Percentiles rank a stretch among this genome's conserved stretches.
Conservation (phyloP, 2,797 vertebrate genomes). For the Onychomys leucogaster region DNA sequence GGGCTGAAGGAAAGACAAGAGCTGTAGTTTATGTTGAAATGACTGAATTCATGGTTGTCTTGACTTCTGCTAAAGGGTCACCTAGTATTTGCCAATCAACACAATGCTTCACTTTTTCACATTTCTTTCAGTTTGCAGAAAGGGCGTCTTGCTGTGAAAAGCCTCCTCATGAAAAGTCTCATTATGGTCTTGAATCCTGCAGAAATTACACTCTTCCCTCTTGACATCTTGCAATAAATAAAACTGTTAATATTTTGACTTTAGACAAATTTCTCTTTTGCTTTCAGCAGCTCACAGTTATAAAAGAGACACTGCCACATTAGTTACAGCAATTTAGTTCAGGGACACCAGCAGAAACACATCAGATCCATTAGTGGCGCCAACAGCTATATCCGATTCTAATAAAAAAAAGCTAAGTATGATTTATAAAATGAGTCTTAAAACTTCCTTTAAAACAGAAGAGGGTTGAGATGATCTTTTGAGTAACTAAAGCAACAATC, state of each 20-base stretch:
- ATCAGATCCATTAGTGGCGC: constrained; percentile 83
- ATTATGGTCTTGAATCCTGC: constrained; percentile 73
- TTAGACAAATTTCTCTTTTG: constrained; percentile 80
- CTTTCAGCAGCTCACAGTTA: constrained; percentile 81
- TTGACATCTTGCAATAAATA: constrained; percentile 82
- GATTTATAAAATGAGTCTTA: constrained; percentile 78
- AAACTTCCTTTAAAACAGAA: constrained; percentile 75
- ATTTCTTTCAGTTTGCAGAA: constrained; percentile 49
- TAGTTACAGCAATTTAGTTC: constrained; percentile 85
- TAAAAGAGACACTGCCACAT: constrained; percentile 81
- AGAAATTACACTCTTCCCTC: constrained; percentile 77
- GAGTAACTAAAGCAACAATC: constrained; percentile 64
- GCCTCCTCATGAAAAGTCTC: constrained; percentile 74
- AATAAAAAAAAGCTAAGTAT: constrained; percentile 85
- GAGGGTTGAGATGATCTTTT: constrained; percentile 68
- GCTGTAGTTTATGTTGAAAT: background rate
- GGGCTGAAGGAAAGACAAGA: background rate
- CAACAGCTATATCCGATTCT: constrained; percentile 79
- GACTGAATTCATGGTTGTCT: background rate
- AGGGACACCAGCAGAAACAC: constrained; percentile 82
- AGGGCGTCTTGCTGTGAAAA: constrained; percentile 70
- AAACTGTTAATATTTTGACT: constrained; percentile 86
- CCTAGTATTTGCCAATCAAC: background rate
- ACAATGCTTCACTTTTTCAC: constrained; percentile 54
- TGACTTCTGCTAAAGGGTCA: background rate